Base-by-base conservation (phyloP, 2,888 invertebrate species). In the Rhamnusium bicolor region DNA sequence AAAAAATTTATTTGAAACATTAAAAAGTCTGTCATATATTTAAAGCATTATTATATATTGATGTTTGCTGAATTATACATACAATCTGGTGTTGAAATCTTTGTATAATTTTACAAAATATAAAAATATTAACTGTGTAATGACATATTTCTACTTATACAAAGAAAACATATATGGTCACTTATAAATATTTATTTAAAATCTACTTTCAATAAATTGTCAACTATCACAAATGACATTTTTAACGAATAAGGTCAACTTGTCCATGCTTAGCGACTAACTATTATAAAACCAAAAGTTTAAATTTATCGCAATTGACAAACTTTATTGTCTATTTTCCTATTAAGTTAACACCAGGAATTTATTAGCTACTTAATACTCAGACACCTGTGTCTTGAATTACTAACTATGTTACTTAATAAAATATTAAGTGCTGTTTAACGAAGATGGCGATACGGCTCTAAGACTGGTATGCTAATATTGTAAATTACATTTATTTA, bases 181-280 rank as follows among this genome's bases (percentile, higher is more conserved):
- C 12, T 32, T 32, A 8, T 32, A 10, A 5, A 2, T 10, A 32
- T 1, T 1, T 1, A 32, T 32, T 12, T 32, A 10, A 3, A 32
- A 32, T 10, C 32, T 12, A 10, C 32, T 32, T 10, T 32, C 40
- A n/a, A 12, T 12, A 40, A 40, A 12, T 40, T n/a, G 5, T 40
- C 12, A 12, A 40, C 12, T n/a, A 40, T 10, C 3, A 40, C 40
- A 4, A 40, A 12, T 4, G 2, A 68, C 67, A 71, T 71, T 75
- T 67, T 70, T 71, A 67, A 72, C 67, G 63, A 72, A 75, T 75
- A 71, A 72, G 72, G 72, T 72, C 75, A 75, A 70, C 70, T 54
- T 49, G 29, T 62, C 63, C 71, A 71, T 58, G 74, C 69, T 71
- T 69, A 49, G 32, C 21, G 46, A 60, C 51, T 60, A 61, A 58